Conservation (phyloP, 2,888 invertebrate species). For the Latheticus oryzae region DNA sequence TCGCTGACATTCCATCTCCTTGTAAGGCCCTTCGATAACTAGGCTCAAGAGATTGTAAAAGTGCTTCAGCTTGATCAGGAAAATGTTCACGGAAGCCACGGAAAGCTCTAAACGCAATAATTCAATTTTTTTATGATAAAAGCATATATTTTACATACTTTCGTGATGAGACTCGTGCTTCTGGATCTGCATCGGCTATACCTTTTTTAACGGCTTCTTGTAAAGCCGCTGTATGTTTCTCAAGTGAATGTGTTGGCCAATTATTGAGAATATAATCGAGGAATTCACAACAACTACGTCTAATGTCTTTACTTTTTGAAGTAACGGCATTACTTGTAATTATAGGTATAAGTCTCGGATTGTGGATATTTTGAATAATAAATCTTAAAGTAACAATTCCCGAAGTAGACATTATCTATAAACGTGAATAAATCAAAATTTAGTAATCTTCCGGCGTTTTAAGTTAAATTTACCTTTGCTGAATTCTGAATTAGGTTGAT, state of each 20-base stretch:
- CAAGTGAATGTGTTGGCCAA: constrained; percentile 88
- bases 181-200: constrained; percentile 93
- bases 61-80: constrained; percentile 87
- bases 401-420: constrained; percentile 87
- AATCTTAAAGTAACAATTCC: constrained; percentile 88
- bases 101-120: constrained; percentile 87
- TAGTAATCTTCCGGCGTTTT: too few relatives aligned
- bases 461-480: constrained; percentile 91
- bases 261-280: constrained; percentile 84
- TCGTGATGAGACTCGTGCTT: constrained; percentile 84
- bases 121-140: too few relatives aligned
- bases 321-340: constrained; percentile 79
- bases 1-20: constrained; percentile 69
- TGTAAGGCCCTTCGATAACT: constrained; percentile 76
- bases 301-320: constrained; percentile 93
- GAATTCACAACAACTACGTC: constrained; percentile 83
- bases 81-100: constrained; percentile 91
- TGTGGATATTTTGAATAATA: constrained; percentile 86
- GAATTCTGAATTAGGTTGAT: constrained; percentile 94
- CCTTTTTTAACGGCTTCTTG: constrained; percentile 89
- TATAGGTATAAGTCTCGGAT: constrained; percentile 83
- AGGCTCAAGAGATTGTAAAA: constrained; percentile 86
- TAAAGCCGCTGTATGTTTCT: constrained; percentile 81
- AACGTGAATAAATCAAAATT: constrained; percentile 44
- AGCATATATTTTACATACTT: constrained; percentile 68